Conservation (phyloP, 2,113 vertebrate genomes). For the Arvicanthis niloticus region DNA sequence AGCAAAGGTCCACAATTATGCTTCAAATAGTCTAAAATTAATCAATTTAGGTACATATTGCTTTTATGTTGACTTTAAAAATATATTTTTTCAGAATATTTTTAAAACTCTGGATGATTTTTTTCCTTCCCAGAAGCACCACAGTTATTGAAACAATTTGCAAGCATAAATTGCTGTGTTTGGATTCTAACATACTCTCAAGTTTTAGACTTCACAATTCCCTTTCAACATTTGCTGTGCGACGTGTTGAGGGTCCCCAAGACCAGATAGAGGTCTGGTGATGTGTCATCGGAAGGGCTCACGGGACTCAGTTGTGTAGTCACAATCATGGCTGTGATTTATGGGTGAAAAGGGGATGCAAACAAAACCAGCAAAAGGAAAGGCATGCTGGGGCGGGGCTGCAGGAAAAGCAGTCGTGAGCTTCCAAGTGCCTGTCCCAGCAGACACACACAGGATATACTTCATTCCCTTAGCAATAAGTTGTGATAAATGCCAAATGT, state of each 20-base stretch:
- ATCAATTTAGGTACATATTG: neutral
- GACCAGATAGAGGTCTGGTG: neutral
- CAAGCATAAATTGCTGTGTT: neutral
- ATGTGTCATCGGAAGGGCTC: neutral
- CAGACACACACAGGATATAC: neutral
- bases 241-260: neutral
- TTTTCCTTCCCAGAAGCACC: slow-evolving; percentile 14
- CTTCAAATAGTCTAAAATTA: slow-evolving; percentile 13
- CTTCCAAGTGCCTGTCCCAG: neutral
- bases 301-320: neutral
- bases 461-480: neutral
- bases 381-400: neutral
- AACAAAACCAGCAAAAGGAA: slow-evolving; percentile 29
- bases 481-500: neutral
- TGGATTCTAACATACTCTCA: neutral
- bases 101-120: neutral
- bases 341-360: neutral
- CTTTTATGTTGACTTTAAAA: slow-evolving; percentile 11
- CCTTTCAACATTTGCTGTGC: neutral
- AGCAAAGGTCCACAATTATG: slow-evolving; percentile 16
- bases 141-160: neutral
- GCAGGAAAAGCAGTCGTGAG: neutral
- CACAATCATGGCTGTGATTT: neutral
- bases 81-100: neutral
- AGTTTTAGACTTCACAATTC: neutral